Percentiles rank a stretch among this genome's conserved stretches.
Evolutionary conservation across 2,888 invertebrate species (phyloP).

Genomic region (Clusia tigrina): DNA sequence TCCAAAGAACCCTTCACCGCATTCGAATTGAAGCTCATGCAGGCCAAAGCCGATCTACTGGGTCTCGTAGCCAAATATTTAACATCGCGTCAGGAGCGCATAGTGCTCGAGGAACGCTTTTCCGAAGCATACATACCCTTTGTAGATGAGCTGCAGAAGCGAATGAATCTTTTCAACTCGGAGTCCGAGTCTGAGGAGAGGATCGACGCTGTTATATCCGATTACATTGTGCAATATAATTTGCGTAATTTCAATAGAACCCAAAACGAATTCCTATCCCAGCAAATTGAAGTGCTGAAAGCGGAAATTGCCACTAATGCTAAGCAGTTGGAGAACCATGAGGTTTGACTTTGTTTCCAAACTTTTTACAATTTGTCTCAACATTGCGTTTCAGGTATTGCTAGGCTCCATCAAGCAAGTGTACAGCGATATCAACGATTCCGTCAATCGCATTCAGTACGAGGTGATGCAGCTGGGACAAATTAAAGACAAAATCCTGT

Average conservation of each 20-base stretch:
- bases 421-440: conserved; percentile 52
- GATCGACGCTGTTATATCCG: conserved; percentile 54
- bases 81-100: conserved; percentile 46
- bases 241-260: conserved; percentile 49
- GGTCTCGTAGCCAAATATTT: conserved; percentile 52
- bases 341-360: conserved; percentile 32
- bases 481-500: conserved; percentile 62
- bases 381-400: conserved; percentile 38
- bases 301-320: conserved; percentile 44
- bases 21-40: conserved; percentile 54
- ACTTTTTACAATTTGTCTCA: not conserved
- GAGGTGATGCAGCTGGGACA: conserved; percentile 58
- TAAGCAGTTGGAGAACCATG: conserved; percentile 55
- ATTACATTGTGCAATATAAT: conserved; percentile 58
- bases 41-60: conserved; percentile 53
- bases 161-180: conserved; percentile 51
- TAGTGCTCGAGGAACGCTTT: conserved; percentile 48
- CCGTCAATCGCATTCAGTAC: conserved; percentile 57
- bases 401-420: conserved; percentile 56
- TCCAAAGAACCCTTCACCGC: conserved; percentile 42
- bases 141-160: conserved; percentile 52
- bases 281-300: conserved; percentile 54
- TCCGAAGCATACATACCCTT: conserved; percentile 47
- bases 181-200: conserved; percentile 42
- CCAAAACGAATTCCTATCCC: conserved; percentile 52